Evolutionary conservation across 2,113 vertebrate genomes (phyloP), one percentile per base, ranked within the genome.

Genomic region (Anoplopoma fimbria): DNA sequence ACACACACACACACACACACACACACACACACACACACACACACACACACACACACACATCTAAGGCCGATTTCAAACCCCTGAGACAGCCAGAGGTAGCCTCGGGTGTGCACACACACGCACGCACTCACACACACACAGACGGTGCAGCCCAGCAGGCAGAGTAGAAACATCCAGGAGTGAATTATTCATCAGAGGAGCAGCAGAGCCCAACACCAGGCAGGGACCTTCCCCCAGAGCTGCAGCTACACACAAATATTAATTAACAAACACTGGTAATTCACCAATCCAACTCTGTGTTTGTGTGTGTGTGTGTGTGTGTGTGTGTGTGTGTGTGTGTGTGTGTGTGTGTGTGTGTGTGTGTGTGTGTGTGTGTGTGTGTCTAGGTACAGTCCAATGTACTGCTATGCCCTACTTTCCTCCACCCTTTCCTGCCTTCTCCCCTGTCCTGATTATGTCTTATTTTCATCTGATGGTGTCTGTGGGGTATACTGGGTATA

Each of bases 381-480:
- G 47, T 9, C 13, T 51, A 53, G 36, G 73, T 80, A 63, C 60
- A 64, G 53, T 75, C 76, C 61, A 34, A 77, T 55, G 69, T 79
- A 72, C 75, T 82, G 65, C 62, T 76, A 62, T 87, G 89, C 47
- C 92, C 91, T 89, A 92, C 85, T 91, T 91, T 84, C 74, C 40
- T 51, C 60, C 63, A 64, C 71, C 78, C 67, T 70, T 63, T 75
- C 71, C 75, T 69, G 57, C 57, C 62, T 75, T 71, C 81, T 82
- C 81, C 63, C 49, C 64, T 91, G 89, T 72, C 90, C 91, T 87
- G 84, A 91, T 91, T 94, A 91, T 83, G 92, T 85, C 88, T 85
- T 63, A 77, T 81, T 85, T 89, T 75, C 87, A 81, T 89, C 60
- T 87, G 82, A 87, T 74, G 47, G 69, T 68, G 75, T 88, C 84